Evolutionary conservation across 2,113 vertebrate species (phyloP).

Genomic region (Suricata suricatta): DNA sequence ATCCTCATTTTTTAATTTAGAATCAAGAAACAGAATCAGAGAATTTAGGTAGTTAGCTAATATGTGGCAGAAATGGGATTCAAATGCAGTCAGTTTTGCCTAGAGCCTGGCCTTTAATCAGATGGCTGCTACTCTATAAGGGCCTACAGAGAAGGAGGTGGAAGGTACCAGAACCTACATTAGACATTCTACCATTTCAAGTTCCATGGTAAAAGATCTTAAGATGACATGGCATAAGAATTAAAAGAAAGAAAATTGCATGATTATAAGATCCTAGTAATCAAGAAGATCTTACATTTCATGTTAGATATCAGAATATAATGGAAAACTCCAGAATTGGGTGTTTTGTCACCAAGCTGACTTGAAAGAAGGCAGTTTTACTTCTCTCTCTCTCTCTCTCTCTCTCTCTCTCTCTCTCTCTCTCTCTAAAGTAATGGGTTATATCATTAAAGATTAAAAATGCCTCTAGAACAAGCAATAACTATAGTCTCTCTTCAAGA

Average conservation of each 20-base stretch:
- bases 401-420: background rate
- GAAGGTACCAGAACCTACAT: background rate
- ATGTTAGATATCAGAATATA: background rate
- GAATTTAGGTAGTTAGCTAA: background rate
- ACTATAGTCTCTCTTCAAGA: background rate
- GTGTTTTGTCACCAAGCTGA: background rate
- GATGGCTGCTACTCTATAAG: background rate
- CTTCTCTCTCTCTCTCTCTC: background rate
- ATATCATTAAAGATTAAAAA: slow-evolving; percentile 6
- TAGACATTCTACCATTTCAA: background rate
- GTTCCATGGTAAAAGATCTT: background rate
- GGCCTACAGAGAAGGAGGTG: background rate
- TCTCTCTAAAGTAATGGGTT: background rate
- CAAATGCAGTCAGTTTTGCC: background rate
- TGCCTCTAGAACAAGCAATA: background rate
- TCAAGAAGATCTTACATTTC: background rate
- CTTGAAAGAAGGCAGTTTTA: background rate
- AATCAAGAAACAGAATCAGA: slow-evolving; percentile 16
- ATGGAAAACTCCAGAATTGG: background rate
- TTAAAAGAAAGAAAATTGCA: background rate
- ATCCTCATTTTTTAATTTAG: background rate
- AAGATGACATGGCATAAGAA: background rate
- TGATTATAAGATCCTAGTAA: background rate
- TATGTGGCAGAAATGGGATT: background rate
- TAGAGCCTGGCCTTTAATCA: background rate